Conservation (phyloP, 1,140 invertebrate species). For the Brachionus angularis region DNA sequence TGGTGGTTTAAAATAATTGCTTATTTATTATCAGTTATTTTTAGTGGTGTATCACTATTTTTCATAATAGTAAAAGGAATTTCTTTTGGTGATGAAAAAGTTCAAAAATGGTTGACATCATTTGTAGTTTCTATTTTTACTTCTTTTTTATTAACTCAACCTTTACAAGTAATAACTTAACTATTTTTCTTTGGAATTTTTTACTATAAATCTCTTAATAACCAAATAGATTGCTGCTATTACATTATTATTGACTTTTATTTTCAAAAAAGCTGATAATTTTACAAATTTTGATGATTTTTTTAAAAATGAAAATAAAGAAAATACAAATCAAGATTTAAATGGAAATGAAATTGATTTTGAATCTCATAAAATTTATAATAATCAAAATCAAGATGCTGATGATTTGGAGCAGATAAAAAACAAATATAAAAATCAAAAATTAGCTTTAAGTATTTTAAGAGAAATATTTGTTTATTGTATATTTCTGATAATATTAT, state of each 20-base stretch:
- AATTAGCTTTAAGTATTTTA: not conserved
- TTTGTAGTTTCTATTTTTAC: constrained; percentile 62
- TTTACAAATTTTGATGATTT: constrained; percentile 10
- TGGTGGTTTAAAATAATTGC: constrained; percentile 60
- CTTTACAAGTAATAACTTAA: constrained; percentile 60
- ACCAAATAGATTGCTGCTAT: constrained; percentile 50
- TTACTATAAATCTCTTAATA: constrained; percentile 60
- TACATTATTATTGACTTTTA: not conserved
- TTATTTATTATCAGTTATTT: constrained; percentile 59
- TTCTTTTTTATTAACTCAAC: constrained; percentile 62
- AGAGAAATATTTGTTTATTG: too few species aligned
- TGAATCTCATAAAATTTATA: not conserved
- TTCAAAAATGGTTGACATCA: constrained; percentile 62
- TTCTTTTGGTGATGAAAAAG: constrained; percentile 61
- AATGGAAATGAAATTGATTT: not conserved
- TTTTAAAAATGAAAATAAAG: too few species aligned
- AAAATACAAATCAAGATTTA: too few species aligned
- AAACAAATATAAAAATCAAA: not conserved
- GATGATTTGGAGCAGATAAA: not conserved
- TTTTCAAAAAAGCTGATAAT: not conserved
- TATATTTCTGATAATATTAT: not conserved
- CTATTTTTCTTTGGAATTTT: constrained; percentile 59
- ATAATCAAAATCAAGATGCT: not conserved
- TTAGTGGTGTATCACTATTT: constrained; percentile 56
- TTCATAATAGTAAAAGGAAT: constrained; percentile 63